Base-by-base conservation (phyloP, 2,888 invertebrate species). In the Crossocerus cetratus region DNA sequence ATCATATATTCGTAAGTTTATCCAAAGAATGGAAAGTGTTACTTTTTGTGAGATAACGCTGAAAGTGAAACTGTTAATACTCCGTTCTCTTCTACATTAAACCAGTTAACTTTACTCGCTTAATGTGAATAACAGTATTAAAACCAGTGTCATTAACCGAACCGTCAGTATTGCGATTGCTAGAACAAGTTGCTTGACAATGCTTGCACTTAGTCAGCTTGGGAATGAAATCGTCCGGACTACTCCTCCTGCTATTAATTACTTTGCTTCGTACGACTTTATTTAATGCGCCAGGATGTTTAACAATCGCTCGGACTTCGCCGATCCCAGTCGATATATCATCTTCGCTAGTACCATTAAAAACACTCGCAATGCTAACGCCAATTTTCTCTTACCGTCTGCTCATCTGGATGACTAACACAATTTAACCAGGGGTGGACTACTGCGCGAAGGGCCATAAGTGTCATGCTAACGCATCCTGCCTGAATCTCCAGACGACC, bases 391-490 rank as follows among this genome's bases (percentile, higher is more conserved):
- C 79, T 84, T 84, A 85, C 83, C 67, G 64, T 76, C 76, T 76
- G 68, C 74, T 67, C 78, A 77, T 78, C 72, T 74, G 80, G 75
- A 75, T 83, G 83, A 81, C 86, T 86, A 87, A 87, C 83, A 76
- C 71, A 85, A 84, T 81, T 81, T 86, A 87, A 86, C 89, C 92
- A 96, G 96, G 96, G 83, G 95, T 95, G 90, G 96, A 97, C 92
- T 97, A 96, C 92, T 97, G 97, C 92, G 94, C 94, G 86, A 94
- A 94, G 92, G 96, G 96, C 69, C 95, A 97, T 92, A 94, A 94
- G 88, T 98, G 98, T 91, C 97, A 98, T 90, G 93, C 93, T 88
- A 97, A 98, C 91, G 97, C 97, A 73, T 95, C 96, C 80, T 98
- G 98, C 92, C 94, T 95, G 92, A 98, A 97, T 92, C 94, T 97